Conservation (phyloP, 1,140 invertebrate genomes). For the Sminthurinus signatus region DNA sequence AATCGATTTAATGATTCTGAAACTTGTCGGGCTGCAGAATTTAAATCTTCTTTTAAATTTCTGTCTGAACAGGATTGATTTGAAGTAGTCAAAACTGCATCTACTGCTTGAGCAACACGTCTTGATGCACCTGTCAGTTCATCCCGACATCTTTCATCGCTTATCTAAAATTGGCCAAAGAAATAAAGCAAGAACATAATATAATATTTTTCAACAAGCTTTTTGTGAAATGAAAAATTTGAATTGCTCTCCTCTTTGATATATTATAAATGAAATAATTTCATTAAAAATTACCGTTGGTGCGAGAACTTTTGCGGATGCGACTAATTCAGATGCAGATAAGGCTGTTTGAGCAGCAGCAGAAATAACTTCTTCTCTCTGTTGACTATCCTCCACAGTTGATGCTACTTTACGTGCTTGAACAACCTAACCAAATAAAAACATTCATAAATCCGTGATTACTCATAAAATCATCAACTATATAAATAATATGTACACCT, state of each 20-base stretch:
- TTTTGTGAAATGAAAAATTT: too few relatives aligned
- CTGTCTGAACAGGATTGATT: constrained; percentile 60
- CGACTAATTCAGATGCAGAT: constrained; percentile 79
- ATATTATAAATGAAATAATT: too few relatives aligned
- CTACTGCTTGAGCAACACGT: constrained; percentile 87
- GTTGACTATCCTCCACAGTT: constrained; percentile 58
- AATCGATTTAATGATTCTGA: constrained; percentile 83
- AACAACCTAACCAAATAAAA: constrained; percentile 60
- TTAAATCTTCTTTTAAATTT: constrained; percentile 66
- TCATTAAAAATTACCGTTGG: constrained; percentile 52
- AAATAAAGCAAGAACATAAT: too few relatives aligned
- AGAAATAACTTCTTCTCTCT: constrained; percentile 78
- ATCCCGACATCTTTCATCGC: constrained; percentile 73
- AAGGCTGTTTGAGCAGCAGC: constrained; percentile 94
- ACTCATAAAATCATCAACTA: too few relatives aligned
- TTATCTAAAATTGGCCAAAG: constrained; percentile 47
- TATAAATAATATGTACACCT: too few relatives aligned
- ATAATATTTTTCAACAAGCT: too few relatives aligned
- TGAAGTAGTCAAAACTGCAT: constrained; percentile 79
- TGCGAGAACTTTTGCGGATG: constrained; percentile 85
- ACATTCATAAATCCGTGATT: too few relatives aligned
- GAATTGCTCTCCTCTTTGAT: too few relatives aligned
- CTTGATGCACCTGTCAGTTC: constrained; percentile 87
- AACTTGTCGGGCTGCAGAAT: constrained; percentile 78
- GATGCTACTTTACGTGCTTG: constrained; percentile 91